Base-by-base conservation (phyloP, 2,113 vertebrate genomes). In the Festucalex cinctus region DNA sequence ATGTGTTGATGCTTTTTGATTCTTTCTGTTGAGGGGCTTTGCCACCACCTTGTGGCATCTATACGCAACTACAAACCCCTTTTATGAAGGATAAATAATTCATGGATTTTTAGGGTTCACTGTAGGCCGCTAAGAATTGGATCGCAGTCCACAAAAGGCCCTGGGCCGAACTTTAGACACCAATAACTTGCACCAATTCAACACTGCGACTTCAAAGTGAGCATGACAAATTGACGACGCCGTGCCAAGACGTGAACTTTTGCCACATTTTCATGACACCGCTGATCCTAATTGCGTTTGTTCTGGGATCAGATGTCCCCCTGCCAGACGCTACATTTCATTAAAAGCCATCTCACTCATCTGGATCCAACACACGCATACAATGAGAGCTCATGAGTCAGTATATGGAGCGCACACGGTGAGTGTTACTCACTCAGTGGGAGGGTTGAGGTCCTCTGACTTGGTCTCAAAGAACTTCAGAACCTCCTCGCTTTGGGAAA, bases 401-500 rank as follows among this genome's bases (percentile, higher is more conserved):
- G 59, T 22, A 19, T 32, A 13, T 64, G 37, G 24, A 22, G 44
- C 17, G 39, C 26, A 53, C 39, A 48, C 9, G 36, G 59, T 60
- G 48, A 46, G 16, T 62, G 75, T 66, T 63, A 94, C 96, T 95
- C 86, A 98, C 96, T 97, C 96, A 82, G 94, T 93, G 1, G 95
- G 95, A 81, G 95, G 95, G 74, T 94, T 96, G 63, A 97, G 89
- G 78, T 98, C 96, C 65, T 98, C 96, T 19, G 94, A 92, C 9
- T 93, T 94, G 72, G 95, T 92, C 83, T 98, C 96, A 9, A 98
- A 97, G 91, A 98, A 98, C 65, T 88, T 91, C 48, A 96, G 94
- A 69, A 97, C 96, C 88, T 98, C 95, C 64, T 96, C 95, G 0
- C 96, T 96, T 83, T 96, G 94, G 37, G 96, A 96, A 83, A 98